These are phyloP conservation scores for Cacoxenus indagator DNA, from an alignment of 2,888 invertebrate genomes.

Conservation along the genomic window DNA sequence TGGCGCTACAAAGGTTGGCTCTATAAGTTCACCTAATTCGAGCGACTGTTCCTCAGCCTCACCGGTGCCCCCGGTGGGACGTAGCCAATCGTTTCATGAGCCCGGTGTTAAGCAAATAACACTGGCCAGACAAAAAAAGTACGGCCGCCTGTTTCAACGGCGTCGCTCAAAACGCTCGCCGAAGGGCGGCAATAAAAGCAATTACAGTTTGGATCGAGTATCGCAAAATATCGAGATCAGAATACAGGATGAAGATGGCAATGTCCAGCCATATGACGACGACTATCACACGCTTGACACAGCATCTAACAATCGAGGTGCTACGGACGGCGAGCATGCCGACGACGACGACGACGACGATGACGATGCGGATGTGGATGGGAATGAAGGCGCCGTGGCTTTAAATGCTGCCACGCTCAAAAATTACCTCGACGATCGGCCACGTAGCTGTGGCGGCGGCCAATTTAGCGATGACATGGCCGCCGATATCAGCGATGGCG, in stretches of 20 bases:
- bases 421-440: conserved; percentile 56
- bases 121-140: conserved; percentile 56
- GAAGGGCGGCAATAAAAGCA: conserved; percentile 54
- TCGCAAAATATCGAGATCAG: conserved; percentile 70
- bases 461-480: conserved; percentile 55
- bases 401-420: conserved; percentile 33
- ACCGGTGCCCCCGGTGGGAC: conserved; percentile 59
- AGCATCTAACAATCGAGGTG: neutral
- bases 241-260: conserved; percentile 69
- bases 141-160: conserved; percentile 66
- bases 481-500: conserved; percentile 64
- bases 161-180: conserved; percentile 65
- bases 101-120: conserved; percentile 54
- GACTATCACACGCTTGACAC: conserved; percentile 56
- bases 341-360: conserved; percentile 48
- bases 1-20: conserved; percentile 42
- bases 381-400: conserved; percentile 36
- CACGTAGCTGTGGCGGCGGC: conserved; percentile 34
- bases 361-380: conserved; percentile 50
- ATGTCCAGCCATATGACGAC: conserved; percentile 67
- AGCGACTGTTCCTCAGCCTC: conserved; percentile 64
- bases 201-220: conserved; percentile 66
- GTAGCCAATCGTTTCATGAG: conserved; percentile 71
- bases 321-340: conserved; percentile 21
- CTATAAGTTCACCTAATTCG: conserved; percentile 65